Base-by-base conservation (phyloP, 2,797 vertebrate genomes). In the Lagocephalus sceleratus region DNA sequence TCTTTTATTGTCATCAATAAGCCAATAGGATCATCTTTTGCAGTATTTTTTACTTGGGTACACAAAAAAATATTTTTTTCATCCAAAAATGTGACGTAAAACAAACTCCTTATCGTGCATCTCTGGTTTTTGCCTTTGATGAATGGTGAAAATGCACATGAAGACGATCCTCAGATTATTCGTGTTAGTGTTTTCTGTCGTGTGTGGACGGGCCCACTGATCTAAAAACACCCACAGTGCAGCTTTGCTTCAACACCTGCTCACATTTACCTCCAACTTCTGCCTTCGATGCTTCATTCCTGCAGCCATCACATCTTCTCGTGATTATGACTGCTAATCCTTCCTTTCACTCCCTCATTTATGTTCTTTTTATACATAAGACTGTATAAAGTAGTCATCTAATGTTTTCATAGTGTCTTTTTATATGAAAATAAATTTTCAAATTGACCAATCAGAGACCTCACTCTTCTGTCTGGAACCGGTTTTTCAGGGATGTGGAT, bases 401-500 rank as follows among this genome's bases (percentile, higher is more conserved):
- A 86, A 87, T 90, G 89, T 91, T 91, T 92, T 91, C 89, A 91
- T 91, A 90, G 89, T 91, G 85, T 90, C 80, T 90, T 91, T 91
- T 91, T 88, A 88, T 91, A 91, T 90, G 85, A 90, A 91, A 92
- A 90, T 90, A 91, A 89, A 90, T 90, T 90, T 90, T 90, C 85
- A 90, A 90, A 88, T 86, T 63, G 79, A 89, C 81, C 70, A 75
- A 85, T 84, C 57, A 19, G 56, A 56, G 67, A 52, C 39, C 69
- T 75, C 1, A 51, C 73, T 73, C 69, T 53, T 75, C 73, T 51
- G 56, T 74, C 79, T 78, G 68, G 32, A 14, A 12, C 12, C 32
- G 14, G 8, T 14, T 35, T 3, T 4, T 14, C 32, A 35, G 9
- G 17, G 40, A 42, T n/a, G 8, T 42, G 16, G 40, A n/a, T 19